Evolutionary conservation across 2,888 invertebrate genomes (phyloP).

Genomic region (Abrostola tripartita): DNA sequence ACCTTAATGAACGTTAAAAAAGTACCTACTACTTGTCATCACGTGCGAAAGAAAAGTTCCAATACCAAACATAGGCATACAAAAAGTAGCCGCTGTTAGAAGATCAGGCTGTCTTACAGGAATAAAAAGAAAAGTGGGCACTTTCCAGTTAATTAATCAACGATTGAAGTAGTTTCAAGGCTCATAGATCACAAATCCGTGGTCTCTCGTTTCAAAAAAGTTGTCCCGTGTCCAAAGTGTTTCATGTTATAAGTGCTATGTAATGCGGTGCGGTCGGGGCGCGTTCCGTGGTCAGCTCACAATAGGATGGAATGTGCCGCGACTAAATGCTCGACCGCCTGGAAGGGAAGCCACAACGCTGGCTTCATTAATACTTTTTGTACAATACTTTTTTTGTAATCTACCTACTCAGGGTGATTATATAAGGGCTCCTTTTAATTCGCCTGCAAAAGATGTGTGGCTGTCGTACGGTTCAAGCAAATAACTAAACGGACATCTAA

Average conservation of each 20-base stretch:
- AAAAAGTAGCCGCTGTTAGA: constrained; percentile 26
- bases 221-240: constrained; percentile 65
- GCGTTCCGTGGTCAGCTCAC: constrained; percentile 63
- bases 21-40: constrained; percentile 15
- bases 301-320: constrained; percentile 75
- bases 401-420: constrained; percentile 9
- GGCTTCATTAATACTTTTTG: constrained; percentile 47
- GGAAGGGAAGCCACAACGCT: constrained; percentile 54
- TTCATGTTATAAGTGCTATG: constrained; percentile 67
- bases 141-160: constrained; percentile 38
- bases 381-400: constrained; percentile 20
- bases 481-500: too few relatives aligned
- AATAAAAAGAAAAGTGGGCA: constrained; percentile 42
- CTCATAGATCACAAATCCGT: constrained; percentile 62
- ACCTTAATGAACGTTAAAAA: constrained; percentile 4
- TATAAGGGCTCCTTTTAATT: too few relatives aligned
- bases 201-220: constrained; percentile 58
- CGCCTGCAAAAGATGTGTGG: too few relatives aligned
- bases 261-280: constrained; percentile 69
- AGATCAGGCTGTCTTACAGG: constrained; percentile 28
- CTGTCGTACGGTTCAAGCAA: too few relatives aligned
- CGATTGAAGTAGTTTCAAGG: constrained; percentile 39
- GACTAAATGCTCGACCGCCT: constrained; percentile 68
- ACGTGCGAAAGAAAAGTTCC: constrained; percentile 28
- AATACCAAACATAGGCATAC: constrained; percentile 20